Evolutionary conservation across 1,140 invertebrate species (phyloP).

Genomic region (Phymastichus coffea): DNA sequence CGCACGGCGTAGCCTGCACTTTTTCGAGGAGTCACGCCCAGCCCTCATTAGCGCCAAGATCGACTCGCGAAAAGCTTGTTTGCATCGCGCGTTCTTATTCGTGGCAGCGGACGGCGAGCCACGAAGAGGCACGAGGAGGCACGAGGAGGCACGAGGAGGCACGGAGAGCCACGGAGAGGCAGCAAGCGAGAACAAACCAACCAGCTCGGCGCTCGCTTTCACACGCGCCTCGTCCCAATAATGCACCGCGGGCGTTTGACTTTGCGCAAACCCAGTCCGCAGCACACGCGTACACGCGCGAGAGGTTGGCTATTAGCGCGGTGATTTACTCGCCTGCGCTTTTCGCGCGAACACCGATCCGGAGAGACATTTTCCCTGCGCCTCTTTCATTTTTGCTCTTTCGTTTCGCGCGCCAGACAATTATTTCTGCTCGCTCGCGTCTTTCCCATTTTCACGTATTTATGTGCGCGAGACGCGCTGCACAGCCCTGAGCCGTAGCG

Average conservation of each 20-base stretch:
- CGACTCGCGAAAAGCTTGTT: conserved; percentile 4
- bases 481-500: no score
- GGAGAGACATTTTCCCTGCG: neutral
- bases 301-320: neutral
- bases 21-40: conserved; percentile 1
- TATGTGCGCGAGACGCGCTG: neutral
- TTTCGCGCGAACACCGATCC: neutral
- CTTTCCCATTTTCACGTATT: neutral
- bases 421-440: conserved; percentile 1
- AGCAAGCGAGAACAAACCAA: no score
- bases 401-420: neutral
- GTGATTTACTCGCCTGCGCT: conserved; percentile 7
- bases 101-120: no score
- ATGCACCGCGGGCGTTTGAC: neutral
- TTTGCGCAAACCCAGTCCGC: conserved; percentile 6
- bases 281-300: no score
- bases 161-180: no score
- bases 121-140: no score
- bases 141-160: no score
- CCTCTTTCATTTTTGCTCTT: neutral
- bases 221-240: neutral
- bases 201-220: no score
- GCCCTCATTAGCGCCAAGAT: neutral
- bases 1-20: no score
- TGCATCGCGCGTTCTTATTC: no score